Conservation (phyloP, 30 jellyfish, hydroid and myxozoan genomes). For the Aurelia aurita region DNA sequence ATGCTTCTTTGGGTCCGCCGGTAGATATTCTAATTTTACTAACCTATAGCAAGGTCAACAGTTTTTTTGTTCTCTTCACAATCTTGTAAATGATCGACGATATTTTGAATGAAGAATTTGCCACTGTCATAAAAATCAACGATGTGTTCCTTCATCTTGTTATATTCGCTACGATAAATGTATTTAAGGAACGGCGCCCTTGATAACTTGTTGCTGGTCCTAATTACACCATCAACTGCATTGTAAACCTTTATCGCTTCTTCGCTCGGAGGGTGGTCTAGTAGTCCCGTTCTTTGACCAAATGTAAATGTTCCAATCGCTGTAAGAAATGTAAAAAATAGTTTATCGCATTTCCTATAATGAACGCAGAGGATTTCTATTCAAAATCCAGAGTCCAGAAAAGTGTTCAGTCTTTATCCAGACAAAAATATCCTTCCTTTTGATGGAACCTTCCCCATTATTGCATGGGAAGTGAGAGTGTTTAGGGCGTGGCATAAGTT, state of each 20-base stretch:
- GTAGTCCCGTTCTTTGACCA: not conserved
- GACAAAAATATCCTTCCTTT: too few species aligned
- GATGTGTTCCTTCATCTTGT: not conserved
- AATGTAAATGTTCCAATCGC: not conserved
- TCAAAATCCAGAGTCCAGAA: too few species aligned
- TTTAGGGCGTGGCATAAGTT: too few species aligned
- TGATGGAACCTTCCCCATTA: too few species aligned
- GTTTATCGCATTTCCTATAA: too few species aligned
- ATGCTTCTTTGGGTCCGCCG: too few species aligned
- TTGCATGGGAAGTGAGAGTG: too few species aligned
- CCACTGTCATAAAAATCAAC: slow-evolving; percentile 10
- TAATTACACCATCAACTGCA: not conserved
- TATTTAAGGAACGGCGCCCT: not conserved
- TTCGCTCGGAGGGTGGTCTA: not conserved
- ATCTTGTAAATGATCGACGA: not conserved
- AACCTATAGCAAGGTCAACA: not conserved
- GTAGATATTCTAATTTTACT: not conserved
- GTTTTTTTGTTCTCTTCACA: not conserved
- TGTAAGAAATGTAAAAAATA: not conserved
- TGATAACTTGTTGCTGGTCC: not conserved
- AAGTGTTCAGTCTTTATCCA: too few species aligned
- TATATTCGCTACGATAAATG: not conserved
- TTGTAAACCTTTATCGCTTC: not conserved
- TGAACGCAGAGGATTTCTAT: too few species aligned
- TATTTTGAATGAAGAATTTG: not conserved